These are phyloP conservation scores for Pangasius sanitwongsei DNA, from an alignment of 2,797 vertebrate species.

Conservation along the genomic window DNA sequence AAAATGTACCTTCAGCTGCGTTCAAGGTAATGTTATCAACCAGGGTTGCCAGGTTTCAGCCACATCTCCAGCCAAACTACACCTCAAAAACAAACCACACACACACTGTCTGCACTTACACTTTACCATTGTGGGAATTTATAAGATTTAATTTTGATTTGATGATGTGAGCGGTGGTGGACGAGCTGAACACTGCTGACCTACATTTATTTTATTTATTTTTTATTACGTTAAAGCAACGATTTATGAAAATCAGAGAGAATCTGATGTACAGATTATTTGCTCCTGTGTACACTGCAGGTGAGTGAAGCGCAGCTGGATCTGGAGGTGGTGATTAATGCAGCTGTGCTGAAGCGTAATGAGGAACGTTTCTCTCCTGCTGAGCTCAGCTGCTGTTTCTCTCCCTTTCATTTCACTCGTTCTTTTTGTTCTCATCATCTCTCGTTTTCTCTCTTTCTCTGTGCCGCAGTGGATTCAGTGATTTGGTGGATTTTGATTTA, in stretches of 20 bases:
- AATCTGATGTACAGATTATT: not conserved
- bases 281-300: not conserved
- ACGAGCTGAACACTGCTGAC: no score
- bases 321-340: not conserved
- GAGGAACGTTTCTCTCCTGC: no score
- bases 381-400: not conserved
- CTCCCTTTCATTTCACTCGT: not conserved
- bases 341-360: not conserved
- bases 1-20: no score
- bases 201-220: no score
- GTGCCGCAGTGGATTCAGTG: conserved; percentile 75
- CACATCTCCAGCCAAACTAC: no score
- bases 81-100: no score
- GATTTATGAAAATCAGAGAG: not conserved
- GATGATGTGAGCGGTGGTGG: no score
- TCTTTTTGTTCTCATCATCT: not conserved
- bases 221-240: no score
- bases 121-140: no score
- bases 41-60: no score
- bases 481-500: conserved; percentile 85
- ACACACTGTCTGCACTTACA: no score
- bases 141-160: not conserved
- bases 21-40: no score
- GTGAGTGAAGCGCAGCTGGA: not conserved
- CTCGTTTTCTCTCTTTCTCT: not conserved